Conservation (phyloP, 2,113 vertebrate genomes). For the Jacana jacana region DNA sequence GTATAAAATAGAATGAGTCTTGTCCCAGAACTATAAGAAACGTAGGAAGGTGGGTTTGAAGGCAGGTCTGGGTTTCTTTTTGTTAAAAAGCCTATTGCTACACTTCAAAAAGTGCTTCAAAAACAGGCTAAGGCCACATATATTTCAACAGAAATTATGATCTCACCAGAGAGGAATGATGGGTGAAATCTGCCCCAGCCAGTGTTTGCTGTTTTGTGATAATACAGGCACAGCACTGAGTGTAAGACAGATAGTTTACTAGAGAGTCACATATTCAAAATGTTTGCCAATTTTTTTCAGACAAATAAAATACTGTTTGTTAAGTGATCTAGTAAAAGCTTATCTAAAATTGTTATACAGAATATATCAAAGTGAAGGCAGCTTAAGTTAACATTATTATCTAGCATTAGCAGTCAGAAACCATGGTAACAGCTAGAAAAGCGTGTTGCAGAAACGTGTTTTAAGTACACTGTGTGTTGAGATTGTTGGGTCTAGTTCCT, state of each 20-base stretch:
- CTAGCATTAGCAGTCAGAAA: neutral
- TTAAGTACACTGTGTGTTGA: neutral
- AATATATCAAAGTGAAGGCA: neutral
- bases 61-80: neutral
- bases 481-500: neutral
- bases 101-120: neutral
- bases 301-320: neutral
- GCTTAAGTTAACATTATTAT: neutral
- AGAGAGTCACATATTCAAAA: neutral
- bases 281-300: neutral
- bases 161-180: slow-evolving; percentile 13
- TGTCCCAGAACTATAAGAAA: neutral
- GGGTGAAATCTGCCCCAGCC: neutral
- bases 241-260: neutral
- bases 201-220: neutral
- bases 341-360: neutral
- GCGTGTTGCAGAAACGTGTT: neutral
- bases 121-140: neutral
- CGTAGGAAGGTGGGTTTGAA: neutral
- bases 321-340: neutral
- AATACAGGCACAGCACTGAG: neutral
- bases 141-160: slow-evolving; percentile 1
- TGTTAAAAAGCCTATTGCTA: neutral
- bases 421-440: neutral
- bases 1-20: neutral